A percentile compares a stretch with the other conserved stretches of the same genome.
phyloP scores from a whole-genome alignment of 2,888 invertebrate genomes.

The Halictus quadricinctus region DNA sequence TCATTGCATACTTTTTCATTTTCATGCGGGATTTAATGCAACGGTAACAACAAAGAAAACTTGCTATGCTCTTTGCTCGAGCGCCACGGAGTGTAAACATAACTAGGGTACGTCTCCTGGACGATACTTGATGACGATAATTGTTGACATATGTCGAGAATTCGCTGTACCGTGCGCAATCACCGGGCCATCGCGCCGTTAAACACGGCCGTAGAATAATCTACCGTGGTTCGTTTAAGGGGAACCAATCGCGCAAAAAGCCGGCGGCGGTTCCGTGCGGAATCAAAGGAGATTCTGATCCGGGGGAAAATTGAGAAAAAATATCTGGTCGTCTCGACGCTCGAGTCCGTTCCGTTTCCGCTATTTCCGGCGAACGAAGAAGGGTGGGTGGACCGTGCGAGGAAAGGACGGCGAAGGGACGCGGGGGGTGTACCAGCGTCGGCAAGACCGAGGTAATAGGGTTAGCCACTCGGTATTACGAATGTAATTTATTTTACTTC shows the following conservation, averaged over 20 bases:
- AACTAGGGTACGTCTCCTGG: too few species aligned
- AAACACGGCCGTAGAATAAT: background rate
- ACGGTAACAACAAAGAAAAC: too few species aligned
- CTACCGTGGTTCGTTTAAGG: slow-evolving; percentile 17
- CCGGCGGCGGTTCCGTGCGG: slow-evolving; percentile 25
- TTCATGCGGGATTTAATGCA: too few species aligned
- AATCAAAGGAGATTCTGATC: slow-evolving; percentile 55
- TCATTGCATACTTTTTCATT: too few species aligned
- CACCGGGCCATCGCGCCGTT: background rate
- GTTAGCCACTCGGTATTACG: slow-evolving; percentile 70
- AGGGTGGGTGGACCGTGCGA: background rate
- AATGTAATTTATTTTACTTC: slow-evolving; percentile 75
- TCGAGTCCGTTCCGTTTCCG: slow-evolving; percentile 42
- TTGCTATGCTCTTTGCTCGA: too few species aligned
- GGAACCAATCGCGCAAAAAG: slow-evolving; percentile 37
- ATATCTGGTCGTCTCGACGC: slow-evolving; percentile 53
- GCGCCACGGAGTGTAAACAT: too few species aligned
- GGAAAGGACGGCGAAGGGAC: background rate
- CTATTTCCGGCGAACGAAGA: slow-evolving; percentile 53
- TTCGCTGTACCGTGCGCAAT: too few species aligned
- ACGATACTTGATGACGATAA: too few species aligned
- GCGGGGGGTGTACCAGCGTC: slow-evolving; percentile 13
- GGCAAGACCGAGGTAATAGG: slow-evolving; percentile 58
- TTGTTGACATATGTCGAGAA: too few species aligned
- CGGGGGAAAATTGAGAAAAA: slow-evolving; percentile 57